These are phyloP conservation scores for Dicranocentrus wangi DNA, from an alignment of 2,888 invertebrate species.

Conservation along the genomic window DNA sequence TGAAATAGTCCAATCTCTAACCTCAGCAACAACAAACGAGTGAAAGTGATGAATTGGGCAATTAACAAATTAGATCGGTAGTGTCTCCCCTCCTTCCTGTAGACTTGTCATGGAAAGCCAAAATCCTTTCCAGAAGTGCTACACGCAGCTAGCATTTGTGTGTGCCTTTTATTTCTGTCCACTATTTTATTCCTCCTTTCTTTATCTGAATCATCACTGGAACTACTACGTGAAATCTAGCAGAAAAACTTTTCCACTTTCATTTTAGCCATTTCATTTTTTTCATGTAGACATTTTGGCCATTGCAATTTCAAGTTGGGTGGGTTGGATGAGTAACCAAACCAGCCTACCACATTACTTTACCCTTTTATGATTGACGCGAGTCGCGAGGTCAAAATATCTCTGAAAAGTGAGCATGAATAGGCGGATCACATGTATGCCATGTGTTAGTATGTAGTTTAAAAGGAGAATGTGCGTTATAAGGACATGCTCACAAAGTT, in stretches of 20 bases:
- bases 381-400: too few species aligned
- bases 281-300: not conserved
- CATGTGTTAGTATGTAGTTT: too few species aligned
- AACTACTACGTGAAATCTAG: not conserved
- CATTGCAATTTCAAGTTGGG: not conserved
- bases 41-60: conserved; percentile 64
- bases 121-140: conserved; percentile 38
- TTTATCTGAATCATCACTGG: conserved; percentile 4
- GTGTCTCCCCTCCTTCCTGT: conserved; percentile 41
- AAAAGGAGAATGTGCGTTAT: too few species aligned
- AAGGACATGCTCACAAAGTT: too few species aligned
- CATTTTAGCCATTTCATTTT: conserved; percentile 7
- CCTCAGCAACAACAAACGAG: conserved; percentile 50
- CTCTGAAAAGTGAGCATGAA: too few species aligned
- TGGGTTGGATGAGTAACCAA: too few species aligned
- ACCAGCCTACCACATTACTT: too few species aligned
- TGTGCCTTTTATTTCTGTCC: conserved; percentile 25
- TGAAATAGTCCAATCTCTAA: conserved; percentile 39
- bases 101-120: conserved; percentile 48
- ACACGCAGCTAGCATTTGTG: too few species aligned
- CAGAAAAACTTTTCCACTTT: conserved; percentile 10
- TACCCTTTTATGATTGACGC: too few species aligned
- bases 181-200: conserved; percentile 24
- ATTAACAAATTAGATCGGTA: conserved; percentile 62
- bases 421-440: too few species aligned